Evolutionary conservation across 2,888 invertebrate species (phyloP).

Genomic region (Cordilura impudica): DNA sequence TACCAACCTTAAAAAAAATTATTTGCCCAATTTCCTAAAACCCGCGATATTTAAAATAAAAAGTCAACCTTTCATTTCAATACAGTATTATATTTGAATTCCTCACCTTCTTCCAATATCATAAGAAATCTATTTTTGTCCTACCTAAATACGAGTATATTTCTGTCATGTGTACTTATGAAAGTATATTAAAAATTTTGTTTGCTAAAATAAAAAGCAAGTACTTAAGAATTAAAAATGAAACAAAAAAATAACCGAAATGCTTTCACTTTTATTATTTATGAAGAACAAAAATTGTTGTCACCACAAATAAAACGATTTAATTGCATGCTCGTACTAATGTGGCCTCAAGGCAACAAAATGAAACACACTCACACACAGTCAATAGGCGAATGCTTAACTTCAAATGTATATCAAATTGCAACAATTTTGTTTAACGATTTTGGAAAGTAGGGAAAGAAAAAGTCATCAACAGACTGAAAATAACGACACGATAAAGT

Average conservation of each 20-base stretch:
- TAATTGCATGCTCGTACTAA: constrained; percentile 64
- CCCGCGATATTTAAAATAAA: too few relatives aligned
- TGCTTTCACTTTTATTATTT: constrained; percentile 62
- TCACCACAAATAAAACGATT: constrained; percentile 62
- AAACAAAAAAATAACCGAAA: constrained; percentile 35
- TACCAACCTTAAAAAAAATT: too few relatives aligned
- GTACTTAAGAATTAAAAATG: constrained; percentile 42
- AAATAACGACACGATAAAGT: neutral
- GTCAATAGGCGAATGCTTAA: constrained; percentile 47
- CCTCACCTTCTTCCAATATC: too few relatives aligned
- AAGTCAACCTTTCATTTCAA: too few relatives aligned
- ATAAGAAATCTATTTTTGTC: too few relatives aligned
- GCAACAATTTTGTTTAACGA: constrained; percentile 36
- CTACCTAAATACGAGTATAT: too few relatives aligned
- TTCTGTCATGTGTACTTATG: too few relatives aligned
- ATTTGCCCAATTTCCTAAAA: too few relatives aligned
- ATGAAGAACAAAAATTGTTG: constrained; percentile 51
- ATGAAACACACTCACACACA: constrained; percentile 22
- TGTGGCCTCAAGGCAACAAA: constrained; percentile 55
- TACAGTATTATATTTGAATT: too few relatives aligned
- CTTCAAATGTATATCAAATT: constrained; percentile 29
- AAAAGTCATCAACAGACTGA: constrained; percentile 46
- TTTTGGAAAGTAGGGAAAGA: neutral
- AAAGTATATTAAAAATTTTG: constrained; percentile 24
- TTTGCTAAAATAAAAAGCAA: constrained; percentile 35